Base-by-base conservation (phyloP, 2,888 invertebrate genomes). In the Sminthurinus aureus region DNA sequence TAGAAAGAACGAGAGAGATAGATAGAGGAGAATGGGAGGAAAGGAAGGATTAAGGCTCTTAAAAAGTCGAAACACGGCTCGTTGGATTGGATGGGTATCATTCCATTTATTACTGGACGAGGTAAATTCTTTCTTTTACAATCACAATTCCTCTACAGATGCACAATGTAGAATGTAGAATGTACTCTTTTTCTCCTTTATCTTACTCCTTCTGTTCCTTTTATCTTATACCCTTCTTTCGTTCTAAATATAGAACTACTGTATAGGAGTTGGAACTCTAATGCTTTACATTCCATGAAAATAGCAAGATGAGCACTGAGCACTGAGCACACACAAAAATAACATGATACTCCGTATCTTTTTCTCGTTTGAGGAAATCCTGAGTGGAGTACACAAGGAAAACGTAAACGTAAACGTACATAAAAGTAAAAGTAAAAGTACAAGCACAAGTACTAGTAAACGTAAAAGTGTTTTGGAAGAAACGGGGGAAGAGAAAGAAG, bases 1-100 rank as follows among this genome's bases (percentile, higher is more conserved):
- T n/a, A n/a, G 66, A 66, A 8, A 71, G 69, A 22, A 22, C 9
- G 73, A 22, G 73, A 73, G 73, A 73, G 24, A 73, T 20, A 73
- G 73, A 73, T 13, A 73, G 26, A 73, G 24, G 71, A 11, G 15
- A 71, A 71, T 12, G 71, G n/a, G 24, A 71, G 18, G 58, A 58
- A 58, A 58, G 58, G 58, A 58, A 58, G 58, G 58, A 58, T 58
- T 58, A 58, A 58, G 58, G 58, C 58, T 58, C 58, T 58, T 58
- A 58, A 58, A 58, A 58, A 58, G 58, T 58, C 58, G 58, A 58
- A 58, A 58, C 58, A 58, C 58, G 58, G 58, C 9, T 58, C 58
- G 58, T 58, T 58, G 58, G 58, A 58, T 58, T 58, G 58, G 58
- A 58, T 58, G 58, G 58, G 1, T 9, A 58, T 58, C 58, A 58